phyloP scores from a whole-genome alignment of 2,797 vertebrate genomes.

The Perodicticus potto region DNA sequence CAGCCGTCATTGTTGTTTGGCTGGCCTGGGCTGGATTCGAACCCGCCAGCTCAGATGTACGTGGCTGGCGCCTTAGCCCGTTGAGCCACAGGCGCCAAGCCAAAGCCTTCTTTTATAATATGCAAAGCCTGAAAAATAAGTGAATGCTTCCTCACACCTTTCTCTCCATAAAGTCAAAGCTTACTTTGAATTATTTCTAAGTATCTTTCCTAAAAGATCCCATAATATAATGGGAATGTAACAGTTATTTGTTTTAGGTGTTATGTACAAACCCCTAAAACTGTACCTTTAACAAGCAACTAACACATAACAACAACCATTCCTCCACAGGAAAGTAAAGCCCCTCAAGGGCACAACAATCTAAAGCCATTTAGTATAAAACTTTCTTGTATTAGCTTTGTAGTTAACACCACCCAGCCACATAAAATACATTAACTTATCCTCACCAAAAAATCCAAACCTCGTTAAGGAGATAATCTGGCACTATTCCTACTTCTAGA shows the following conservation, averaged over 20 bases:
- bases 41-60: no score
- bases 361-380: background rate
- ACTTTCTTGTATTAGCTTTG: background rate
- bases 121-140: slow-evolving; percentile 13
- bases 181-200: slow-evolving; percentile 17
- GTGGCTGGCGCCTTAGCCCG: no score
- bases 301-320: background rate
- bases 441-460: slow-evolving; percentile 29
- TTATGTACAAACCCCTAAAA: background rate
- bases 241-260: background rate
- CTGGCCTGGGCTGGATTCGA: no score
- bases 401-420: background rate
- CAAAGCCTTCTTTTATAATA: slow-evolving; percentile 11
- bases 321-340: background rate
- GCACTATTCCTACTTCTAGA: background rate
- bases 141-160: background rate
- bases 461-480: background rate
- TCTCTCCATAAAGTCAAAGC: background rate
- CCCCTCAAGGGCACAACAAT: background rate
- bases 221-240: background rate
- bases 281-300: background rate
- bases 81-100: no score
- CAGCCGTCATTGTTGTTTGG: no score
- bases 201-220: slow-evolving; percentile 18
- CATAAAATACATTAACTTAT: background rate